Conservation (phyloP, 2,797 vertebrate genomes). For the Triplophysa yarkandensis region DNA sequence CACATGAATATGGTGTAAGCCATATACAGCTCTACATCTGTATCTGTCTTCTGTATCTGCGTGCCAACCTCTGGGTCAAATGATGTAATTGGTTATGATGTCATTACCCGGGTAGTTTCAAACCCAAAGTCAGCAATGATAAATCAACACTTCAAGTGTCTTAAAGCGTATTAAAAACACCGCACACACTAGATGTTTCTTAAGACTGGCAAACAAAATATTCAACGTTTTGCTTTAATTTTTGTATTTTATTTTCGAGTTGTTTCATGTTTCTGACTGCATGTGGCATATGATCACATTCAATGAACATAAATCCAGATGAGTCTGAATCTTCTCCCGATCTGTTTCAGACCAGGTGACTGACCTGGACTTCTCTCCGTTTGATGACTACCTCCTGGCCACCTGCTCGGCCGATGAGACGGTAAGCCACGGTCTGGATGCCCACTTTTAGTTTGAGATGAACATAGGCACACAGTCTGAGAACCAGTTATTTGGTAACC, state of each 20-base stretch:
- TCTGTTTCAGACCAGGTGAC: conserved; percentile 83
- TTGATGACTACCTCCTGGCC: conserved; percentile 87
- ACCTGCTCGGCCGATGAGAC: conserved; percentile 87
- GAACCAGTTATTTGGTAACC: not conserved
- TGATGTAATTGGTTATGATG: too few species aligned
- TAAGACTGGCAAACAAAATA: too few species aligned
- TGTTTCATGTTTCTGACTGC: not conserved
- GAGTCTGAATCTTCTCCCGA: not conserved
- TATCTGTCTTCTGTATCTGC: too few species aligned
- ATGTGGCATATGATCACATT: not conserved
- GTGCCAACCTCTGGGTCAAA: too few species aligned
- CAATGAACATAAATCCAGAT: conserved; percentile 20
- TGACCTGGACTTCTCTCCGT: conserved; percentile 94
- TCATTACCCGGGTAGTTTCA: too few species aligned
- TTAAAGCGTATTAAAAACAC: too few species aligned
- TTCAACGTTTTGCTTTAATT: too few species aligned
- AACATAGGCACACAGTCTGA: not conserved
- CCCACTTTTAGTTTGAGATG: not conserved
- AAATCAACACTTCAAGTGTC: too few species aligned
- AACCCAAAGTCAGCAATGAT: too few species aligned
- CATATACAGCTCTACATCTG: too few species aligned
- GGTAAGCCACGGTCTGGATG: conserved; percentile 77
- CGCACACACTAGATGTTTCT: too few species aligned
- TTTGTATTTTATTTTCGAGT: not conserved
- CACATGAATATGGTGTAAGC: too few species aligned